phyloP scores from a whole-genome alignment of 2,113 vertebrate species.

The Pleuronectes platessa region DNA sequence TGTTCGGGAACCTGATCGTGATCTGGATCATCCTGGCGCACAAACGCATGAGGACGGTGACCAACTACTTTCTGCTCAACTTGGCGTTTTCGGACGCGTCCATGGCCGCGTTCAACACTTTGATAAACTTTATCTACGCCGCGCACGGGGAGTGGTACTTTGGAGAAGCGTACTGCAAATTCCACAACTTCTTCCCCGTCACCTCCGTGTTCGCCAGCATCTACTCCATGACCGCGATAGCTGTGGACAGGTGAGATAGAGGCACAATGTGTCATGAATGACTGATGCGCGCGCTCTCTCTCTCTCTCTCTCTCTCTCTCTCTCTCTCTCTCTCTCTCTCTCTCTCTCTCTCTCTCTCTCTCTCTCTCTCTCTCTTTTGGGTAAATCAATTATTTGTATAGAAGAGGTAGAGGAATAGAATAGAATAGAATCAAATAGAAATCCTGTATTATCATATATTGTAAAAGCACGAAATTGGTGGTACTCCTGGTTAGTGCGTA shows the following conservation, averaged over 20 bases:
- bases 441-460: no score
- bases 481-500: no score
- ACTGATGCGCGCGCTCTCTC: background rate
- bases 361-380: no score
- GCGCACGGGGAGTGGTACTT: conserved; percentile 97
- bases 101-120: conserved; percentile 95
- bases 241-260: conserved; percentile 92
- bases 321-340: no score
- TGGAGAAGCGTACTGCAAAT: conserved; percentile 94
- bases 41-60: conserved; percentile 96
- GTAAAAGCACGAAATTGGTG: no score
- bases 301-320: background rate
- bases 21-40: conserved; percentile 99
- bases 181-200: conserved; percentile 99
- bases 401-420: no score
- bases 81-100: conserved; percentile 96
- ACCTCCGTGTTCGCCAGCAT: conserved; percentile 97
- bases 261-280: background rate
- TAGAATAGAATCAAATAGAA: no score
- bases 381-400: no score
- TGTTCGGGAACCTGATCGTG: conserved; percentile 94
- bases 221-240: conserved; percentile 98
- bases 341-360: no score
- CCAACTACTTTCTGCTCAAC: conserved; percentile 95
- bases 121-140: conserved; percentile 95